Conservation (phyloP, 1,140 invertebrate genomes). For the Philaenus spumarius region DNA sequence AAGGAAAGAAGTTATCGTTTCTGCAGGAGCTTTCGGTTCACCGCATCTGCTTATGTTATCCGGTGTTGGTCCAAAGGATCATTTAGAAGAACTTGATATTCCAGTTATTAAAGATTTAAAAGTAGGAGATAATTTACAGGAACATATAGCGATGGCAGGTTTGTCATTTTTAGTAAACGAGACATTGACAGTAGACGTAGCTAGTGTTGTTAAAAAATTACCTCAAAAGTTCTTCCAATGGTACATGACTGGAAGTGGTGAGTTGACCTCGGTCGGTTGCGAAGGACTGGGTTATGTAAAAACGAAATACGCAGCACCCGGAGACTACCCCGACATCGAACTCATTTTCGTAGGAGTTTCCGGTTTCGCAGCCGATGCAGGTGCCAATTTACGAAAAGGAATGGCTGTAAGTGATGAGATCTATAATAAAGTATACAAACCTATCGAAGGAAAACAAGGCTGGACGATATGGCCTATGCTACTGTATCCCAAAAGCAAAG, state of each 20-base stretch:
- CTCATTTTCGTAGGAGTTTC: slow-evolving; percentile 48
- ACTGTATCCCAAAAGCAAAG: slow-evolving; percentile 65
- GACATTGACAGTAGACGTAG: slow-evolving; percentile 53
- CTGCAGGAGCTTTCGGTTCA: slow-evolving; percentile 51
- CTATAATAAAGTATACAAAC: slow-evolving; percentile 37
- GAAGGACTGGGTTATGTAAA: slow-evolving; percentile 65
- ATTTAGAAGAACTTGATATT: slow-evolving; percentile 46
- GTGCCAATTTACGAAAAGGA: slow-evolving; percentile 32
- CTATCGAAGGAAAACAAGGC: slow-evolving; percentile 34
- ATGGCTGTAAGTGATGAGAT: slow-evolving; percentile 38
- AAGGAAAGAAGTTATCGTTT: slow-evolving; percentile 52
- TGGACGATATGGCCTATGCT: slow-evolving; percentile 56
- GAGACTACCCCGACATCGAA: slow-evolving; percentile 37
- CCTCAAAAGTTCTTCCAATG: slow-evolving; percentile 67
- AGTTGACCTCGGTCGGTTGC: slow-evolving; percentile 54
- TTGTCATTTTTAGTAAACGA: slow-evolving; percentile 57
- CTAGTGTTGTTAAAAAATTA: slow-evolving; percentile 32
- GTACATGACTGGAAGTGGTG: slow-evolving; percentile 56
- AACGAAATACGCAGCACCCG: slow-evolving; percentile 35
- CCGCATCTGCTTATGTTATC: slow-evolving; percentile 58
- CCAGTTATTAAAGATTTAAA: slow-evolving; percentile 54
- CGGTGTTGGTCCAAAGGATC: slow-evolving; percentile 54
- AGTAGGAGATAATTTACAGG: slow-evolving; percentile 74
- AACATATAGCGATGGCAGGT: slow-evolving; percentile 62
- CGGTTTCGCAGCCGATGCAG: slow-evolving; percentile 29